phyloP scores from a whole-genome alignment of 92 coral and sea anemone genomes.

The Epizoanthus scotinus region DNA sequence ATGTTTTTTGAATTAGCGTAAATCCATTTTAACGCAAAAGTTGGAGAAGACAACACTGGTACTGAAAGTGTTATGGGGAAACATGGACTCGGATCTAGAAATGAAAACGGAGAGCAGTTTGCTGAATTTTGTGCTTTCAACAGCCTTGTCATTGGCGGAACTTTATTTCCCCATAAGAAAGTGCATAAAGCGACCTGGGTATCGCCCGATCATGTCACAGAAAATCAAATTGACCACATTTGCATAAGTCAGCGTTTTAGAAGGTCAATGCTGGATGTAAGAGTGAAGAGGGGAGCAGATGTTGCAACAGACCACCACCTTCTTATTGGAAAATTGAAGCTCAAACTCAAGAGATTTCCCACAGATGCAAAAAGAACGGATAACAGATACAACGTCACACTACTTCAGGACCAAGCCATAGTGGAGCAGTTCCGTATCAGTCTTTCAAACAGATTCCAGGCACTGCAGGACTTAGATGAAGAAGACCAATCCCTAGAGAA shows the following conservation, averaged over 20 bases:
- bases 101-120: constrained; percentile 40
- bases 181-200: constrained; percentile 28
- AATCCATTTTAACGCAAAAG: too few relatives aligned
- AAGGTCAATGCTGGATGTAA: constrained; percentile 25
- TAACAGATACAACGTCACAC: constrained; percentile 20
- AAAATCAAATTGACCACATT: constrained; percentile 18
- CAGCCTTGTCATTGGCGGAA: constrained; percentile 28
- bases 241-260: constrained; percentile 7
- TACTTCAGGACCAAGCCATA: background rate
- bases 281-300: constrained; percentile 38
- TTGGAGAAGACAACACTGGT: background rate
- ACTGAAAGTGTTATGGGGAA: background rate
- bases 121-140: constrained; percentile 34
- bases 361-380: constrained; percentile 5
- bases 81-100: constrained; percentile 23
- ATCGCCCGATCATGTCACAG: constrained; percentile 22
- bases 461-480: background rate
- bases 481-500: constrained; percentile 25
- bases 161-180: constrained; percentile 16
- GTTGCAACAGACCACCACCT: constrained; percentile 15
- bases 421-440: constrained; percentile 28
- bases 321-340: background rate
- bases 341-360: constrained; percentile 12
- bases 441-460: constrained; percentile 11
- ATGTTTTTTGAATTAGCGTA: too few relatives aligned